Conservation (phyloP, 2,113 vertebrate species). For the Axis porcinus region DNA sequence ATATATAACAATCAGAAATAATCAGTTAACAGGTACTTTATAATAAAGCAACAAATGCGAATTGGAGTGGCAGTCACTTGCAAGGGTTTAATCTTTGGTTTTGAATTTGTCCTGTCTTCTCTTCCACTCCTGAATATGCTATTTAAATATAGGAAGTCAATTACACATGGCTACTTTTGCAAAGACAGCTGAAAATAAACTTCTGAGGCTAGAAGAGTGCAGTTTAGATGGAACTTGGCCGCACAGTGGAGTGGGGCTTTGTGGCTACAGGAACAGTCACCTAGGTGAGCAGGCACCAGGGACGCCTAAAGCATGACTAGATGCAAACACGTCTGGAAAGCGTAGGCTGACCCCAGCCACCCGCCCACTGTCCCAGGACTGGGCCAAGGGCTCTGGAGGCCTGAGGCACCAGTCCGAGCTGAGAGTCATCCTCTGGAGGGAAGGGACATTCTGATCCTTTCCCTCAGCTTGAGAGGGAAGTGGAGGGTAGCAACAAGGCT, state of each 20-base stretch:
- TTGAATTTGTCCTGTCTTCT: neutral
- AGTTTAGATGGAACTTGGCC: neutral
- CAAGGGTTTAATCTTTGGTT: neutral
- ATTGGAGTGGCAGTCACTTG: neutral
- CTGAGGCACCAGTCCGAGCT: neutral
- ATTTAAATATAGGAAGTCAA: neutral
- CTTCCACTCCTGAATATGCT: neutral
- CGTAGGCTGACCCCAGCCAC: neutral
- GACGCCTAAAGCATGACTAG: accelerated
- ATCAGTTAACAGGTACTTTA: neutral
- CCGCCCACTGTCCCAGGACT: neutral
- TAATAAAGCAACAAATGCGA: neutral
- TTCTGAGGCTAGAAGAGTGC: neutral
- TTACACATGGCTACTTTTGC: neutral
- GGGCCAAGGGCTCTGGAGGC: neutral
- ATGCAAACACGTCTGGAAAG: neutral
- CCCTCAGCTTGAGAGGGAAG: neutral
- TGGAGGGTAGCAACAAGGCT: neutral
- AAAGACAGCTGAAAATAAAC: neutral
- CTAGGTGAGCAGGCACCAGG: neutral
- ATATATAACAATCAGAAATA: neutral
- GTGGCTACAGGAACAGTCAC: neutral
- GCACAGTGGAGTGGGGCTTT: accelerated
- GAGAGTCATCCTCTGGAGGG: neutral
- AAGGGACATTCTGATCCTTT: neutral